Evolutionary conservation across 2,888 invertebrate genomes (phyloP), one percentile per base, ranked within the genome.

Genomic region (Hartigia nigra): DNA sequence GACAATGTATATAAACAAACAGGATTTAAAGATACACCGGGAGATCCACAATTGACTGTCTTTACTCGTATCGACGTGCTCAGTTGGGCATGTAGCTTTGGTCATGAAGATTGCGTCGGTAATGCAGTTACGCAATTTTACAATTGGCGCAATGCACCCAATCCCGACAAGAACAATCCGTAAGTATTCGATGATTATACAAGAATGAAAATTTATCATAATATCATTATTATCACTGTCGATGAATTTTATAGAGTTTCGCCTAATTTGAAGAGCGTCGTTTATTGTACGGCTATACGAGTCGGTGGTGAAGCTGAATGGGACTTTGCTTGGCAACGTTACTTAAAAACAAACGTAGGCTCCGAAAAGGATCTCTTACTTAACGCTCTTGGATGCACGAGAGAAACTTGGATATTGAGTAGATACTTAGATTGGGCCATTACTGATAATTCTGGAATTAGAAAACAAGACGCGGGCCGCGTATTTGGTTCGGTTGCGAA

Each of bases 251-350:
- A 2, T 89, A 97, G 97, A 35, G 96, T 98, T 84, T 95, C 97
- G 35, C 96, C 97, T 0, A 97, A 98, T 89, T 91, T 98, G 70
- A 95, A 97, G 75, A 94, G 94, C 36, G 95, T 96, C 1, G 96
- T 98, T 1, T 98, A 98, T 91, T 98, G 98, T 88, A 95, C 96
- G 1, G 98, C 97, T 0, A 95, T 98, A 12, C 94, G 95, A 78
- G 94, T 95, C 12, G 98, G 98, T 0, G 96, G 96, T 0, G 95
- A 96, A 83, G 93, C 94, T 0, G 97, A 98, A 89, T 98, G 98
- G 98, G 94, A 96, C 82, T 98, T 98, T 90, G 95, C 96, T 0
- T 97, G 97, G 95, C 93, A 96, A 75, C 93, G 96, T 39, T 98
- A 96, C 89, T 90, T 94, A 69, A 94, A 94, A 4, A 95, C 96